Base-by-base conservation (phyloP, 2,797 vertebrate species). In the Dendrocincla fuliginosa region DNA sequence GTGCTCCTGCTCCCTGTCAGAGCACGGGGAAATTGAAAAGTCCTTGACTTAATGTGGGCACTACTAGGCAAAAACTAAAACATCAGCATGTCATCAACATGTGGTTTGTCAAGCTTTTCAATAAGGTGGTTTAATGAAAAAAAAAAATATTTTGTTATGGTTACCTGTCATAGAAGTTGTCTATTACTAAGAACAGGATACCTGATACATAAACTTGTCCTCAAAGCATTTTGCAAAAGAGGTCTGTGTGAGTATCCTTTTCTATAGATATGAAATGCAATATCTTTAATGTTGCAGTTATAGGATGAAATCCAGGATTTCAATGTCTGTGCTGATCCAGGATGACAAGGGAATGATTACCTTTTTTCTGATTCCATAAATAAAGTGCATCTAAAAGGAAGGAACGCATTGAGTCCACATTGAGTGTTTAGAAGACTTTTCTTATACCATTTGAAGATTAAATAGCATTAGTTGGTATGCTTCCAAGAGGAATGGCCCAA, bases 1-100 rank as follows among this genome's bases (percentile, higher is more conserved):
- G 24, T 13, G 44, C 16, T 50, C n/a, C n/a, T 50, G 24, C 57
- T 33, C 28, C 25, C 11, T 13, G 14, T 15, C 64, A 57, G 24
- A 28, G 28, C 44, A 64, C 2, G 14, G 57, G 57, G 44, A 77
- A 89, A 70, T 39, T 39, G 28, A 77, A 46, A 83, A 64, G 28
- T 11, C 44, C 44, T 52, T 84, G 20, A 16, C 37, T 39, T 6
- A 27, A 12, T 24, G 14, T 33, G 33, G 44, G 24, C 10, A 8
- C 6, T 22, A 25, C 23, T 42, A 42, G n/a, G 9, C 12, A 82
- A 14, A 9, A 50, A 11, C 16, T 70, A 30, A 69, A 77, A 33
- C 11, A 57, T 30, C 0, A 0, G 39, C 32, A 30, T 18, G 20
- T 22, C 25, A 50, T 30, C 28, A 30, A 16, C 11, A 13, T 13